Conservation (phyloP, 2,113 vertebrate genomes). For the Vidua macroura region DNA sequence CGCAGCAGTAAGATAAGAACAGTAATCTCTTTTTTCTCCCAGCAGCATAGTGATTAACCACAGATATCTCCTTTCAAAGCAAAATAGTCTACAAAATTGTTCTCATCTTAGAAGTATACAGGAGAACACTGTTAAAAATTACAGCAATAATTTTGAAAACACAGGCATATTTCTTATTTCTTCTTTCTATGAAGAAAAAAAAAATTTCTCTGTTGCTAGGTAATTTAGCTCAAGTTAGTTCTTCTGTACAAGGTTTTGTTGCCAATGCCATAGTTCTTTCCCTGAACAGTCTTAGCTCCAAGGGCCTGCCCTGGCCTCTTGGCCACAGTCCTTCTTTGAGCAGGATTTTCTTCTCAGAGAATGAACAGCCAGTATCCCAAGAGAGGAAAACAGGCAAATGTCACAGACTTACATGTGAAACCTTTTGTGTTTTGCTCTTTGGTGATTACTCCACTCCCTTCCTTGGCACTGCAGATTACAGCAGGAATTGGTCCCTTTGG, state of each 20-base stretch:
- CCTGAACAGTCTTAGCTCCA: not conserved
- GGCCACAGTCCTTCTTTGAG: not conserved
- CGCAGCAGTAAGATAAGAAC: not conserved
- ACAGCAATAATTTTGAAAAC: not conserved
- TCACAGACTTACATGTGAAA: accelerated
- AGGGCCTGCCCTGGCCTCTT: not conserved
- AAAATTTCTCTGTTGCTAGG: not conserved
- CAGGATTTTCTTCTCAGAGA: not conserved
- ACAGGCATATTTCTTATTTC: not conserved
- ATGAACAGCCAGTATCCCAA: accelerated
- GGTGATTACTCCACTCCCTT: accelerated
- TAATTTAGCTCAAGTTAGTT: not conserved
- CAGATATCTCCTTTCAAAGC: not conserved
- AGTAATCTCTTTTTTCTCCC: not conserved
- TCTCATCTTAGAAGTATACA: not conserved
- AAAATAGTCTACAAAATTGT: not conserved
- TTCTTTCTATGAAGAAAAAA: not conserved
- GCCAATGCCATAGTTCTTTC: not conserved
- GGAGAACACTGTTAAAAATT: not conserved
- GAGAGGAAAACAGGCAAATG: not conserved
- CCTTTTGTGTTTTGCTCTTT: not conserved
- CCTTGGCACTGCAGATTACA: not conserved
- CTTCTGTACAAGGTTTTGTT: not conserved
- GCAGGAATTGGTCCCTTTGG: not conserved
- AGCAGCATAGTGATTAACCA: not conserved